These are phyloP conservation scores for Canis aureus DNA, from an alignment of 2,113 vertebrate species.

Conservation along the genomic window DNA sequence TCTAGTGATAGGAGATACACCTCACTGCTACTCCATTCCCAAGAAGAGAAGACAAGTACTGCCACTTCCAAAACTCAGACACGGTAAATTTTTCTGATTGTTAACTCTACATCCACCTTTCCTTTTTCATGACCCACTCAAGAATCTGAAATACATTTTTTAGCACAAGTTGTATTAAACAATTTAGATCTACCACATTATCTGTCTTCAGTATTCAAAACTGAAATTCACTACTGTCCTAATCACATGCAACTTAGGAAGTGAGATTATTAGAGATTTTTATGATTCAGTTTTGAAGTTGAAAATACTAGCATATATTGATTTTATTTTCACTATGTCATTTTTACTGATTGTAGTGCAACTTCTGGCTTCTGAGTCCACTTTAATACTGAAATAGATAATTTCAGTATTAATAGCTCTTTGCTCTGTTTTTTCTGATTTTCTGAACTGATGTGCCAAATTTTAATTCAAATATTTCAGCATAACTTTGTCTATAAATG, in stretches of 20 bases:
- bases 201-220: slow-evolving; percentile 28
- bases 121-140: background rate
- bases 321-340: slow-evolving; percentile 54
- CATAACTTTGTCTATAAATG: slow-evolving; percentile 21
- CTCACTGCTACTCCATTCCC: slow-evolving; percentile 88
- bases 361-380: slow-evolving; percentile 10
- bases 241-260: slow-evolving; percentile 16
- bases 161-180: slow-evolving; percentile 46
- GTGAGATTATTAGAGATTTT: slow-evolving; percentile 49
- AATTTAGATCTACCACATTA: slow-evolving; percentile 18
- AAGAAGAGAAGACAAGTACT: slow-evolving; percentile 92
- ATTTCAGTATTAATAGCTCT: too few relatives aligned
- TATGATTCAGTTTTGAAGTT: slow-evolving; percentile 60
- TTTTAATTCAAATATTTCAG: slow-evolving; percentile 53
- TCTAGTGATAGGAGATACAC: slow-evolving; percentile 91
- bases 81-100: slow-evolving; percentile 85
- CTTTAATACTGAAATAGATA: slow-evolving; percentile 61
- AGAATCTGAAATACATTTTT: slow-evolving; percentile 49
- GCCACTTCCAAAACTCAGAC: slow-evolving; percentile 93
- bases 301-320: slow-evolving; percentile 54
- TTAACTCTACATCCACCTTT: slow-evolving; percentile 36
- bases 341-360: slow-evolving; percentile 49
- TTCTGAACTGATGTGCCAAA: slow-evolving; percentile 36
- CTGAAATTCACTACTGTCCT: slow-evolving; percentile 35
- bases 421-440: slow-evolving; percentile 48